phyloP scores from a whole-genome alignment of 1,140 invertebrate genomes.

The Aphis gossypii region DNA sequence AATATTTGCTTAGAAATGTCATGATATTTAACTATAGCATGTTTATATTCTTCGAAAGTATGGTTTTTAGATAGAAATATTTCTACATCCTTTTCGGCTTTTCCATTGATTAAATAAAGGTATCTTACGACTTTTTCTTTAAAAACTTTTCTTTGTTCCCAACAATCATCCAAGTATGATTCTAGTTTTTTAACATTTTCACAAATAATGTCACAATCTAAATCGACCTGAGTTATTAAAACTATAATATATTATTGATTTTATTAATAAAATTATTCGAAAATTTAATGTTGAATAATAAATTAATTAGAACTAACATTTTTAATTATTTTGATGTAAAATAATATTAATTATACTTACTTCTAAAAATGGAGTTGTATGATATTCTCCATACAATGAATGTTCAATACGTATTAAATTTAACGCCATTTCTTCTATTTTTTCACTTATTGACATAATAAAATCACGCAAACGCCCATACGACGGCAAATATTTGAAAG shows the following conservation, averaged over 20 bases:
- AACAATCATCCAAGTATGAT: conserved; percentile 73
- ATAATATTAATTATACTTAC: background rate
- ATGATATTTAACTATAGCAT: conserved; percentile 73
- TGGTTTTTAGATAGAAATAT: conserved; percentile 74
- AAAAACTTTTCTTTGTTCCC: conserved; percentile 73
- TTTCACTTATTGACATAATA: background rate
- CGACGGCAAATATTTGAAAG: background rate
- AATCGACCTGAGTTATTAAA: background rate
- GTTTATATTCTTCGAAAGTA: conserved; percentile 74
- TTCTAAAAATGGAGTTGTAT: background rate
- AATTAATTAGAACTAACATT: background rate
- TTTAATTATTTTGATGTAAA: background rate
- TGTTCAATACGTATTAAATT: conserved; percentile 31
- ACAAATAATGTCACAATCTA: conserved; percentile 67
- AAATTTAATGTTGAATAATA: background rate
- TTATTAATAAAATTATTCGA: background rate
- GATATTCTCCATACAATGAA: background rate
- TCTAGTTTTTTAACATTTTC: conserved; percentile 69
- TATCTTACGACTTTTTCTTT: conserved; percentile 83
- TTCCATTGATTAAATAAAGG: conserved; percentile 78
- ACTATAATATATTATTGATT: background rate
- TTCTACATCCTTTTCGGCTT: conserved; percentile 71
- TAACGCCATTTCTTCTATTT: background rate
- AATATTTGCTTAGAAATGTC: conserved; percentile 72
- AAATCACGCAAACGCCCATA: background rate